Conservation (phyloP, 1,140 invertebrate species). For the Colletes latitarsis region DNA sequence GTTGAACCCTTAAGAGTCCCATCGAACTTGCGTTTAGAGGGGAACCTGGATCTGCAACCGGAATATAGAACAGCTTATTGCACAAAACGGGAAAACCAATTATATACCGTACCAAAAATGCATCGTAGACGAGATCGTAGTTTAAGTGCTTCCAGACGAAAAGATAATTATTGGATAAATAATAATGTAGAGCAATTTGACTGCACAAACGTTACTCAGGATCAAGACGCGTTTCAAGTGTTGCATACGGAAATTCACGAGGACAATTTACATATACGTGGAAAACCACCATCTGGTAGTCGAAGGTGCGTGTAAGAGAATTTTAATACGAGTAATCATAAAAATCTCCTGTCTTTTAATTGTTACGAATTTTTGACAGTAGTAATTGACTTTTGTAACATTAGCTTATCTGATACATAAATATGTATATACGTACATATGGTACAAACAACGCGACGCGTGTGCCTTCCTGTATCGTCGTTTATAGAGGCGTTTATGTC, state of each 20-base stretch:
- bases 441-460: too few relatives aligned
- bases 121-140: slow-evolving; percentile 65
- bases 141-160: slow-evolving; percentile 67
- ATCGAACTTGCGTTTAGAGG: slow-evolving; percentile 74
- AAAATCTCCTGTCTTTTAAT: too few relatives aligned
- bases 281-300: slow-evolving; percentile 70
- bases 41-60: slow-evolving; percentile 78
- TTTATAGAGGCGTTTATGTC: too few relatives aligned
- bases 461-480: too few relatives aligned
- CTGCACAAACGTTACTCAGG: slow-evolving; percentile 61
- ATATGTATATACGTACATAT: too few relatives aligned
- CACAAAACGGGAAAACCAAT: slow-evolving; percentile 49
- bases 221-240: slow-evolving; percentile 75
- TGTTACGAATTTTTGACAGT: too few relatives aligned
- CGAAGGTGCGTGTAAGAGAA: slow-evolving; percentile 65
- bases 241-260: slow-evolving; percentile 74
- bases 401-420: too few relatives aligned
- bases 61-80: slow-evolving; percentile 80
- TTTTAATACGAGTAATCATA: too few relatives aligned
- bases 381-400: too few relatives aligned
- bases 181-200: slow-evolving; percentile 70
- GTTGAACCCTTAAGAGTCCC: slow-evolving; percentile 72
- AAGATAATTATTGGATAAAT: slow-evolving; percentile 72
- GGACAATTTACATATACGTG: slow-evolving; percentile 62
- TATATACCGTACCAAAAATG: slow-evolving; percentile 50